These are phyloP conservation scores for Dendrolimus pini DNA, from an alignment of 2,888 invertebrate genomes.

Conservation along the genomic window DNA sequence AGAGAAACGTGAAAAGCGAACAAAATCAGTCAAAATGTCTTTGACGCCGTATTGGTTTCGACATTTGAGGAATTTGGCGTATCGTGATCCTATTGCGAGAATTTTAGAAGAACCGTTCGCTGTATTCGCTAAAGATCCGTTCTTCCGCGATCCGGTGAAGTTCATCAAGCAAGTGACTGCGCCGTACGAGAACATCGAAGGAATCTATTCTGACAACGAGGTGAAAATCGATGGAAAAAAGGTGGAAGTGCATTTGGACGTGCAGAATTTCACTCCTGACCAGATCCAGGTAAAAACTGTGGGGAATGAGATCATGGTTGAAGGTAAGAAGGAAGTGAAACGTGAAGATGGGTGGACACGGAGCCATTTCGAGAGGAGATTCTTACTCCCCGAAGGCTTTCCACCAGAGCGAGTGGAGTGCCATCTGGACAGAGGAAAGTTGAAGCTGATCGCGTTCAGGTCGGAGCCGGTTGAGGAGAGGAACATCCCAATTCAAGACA, in stretches of 20 bases:
- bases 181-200: slow-evolving; percentile 52
- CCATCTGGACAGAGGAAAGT: slow-evolving; percentile 85
- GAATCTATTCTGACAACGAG: slow-evolving; percentile 72
- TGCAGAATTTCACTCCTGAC: slow-evolving; percentile 86
- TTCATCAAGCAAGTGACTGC: slow-evolving; percentile 39
- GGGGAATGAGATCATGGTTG: slow-evolving; percentile 83
- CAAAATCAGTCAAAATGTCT: slow-evolving; percentile 43
- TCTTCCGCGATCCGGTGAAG: slow-evolving; percentile 58
- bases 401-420: slow-evolving; percentile 85
- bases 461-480: slow-evolving; percentile 51
- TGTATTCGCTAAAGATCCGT: slow-evolving; percentile 49
- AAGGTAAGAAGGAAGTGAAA: slow-evolving; percentile 87
- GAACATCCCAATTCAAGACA: slow-evolving; percentile 50
- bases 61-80: slow-evolving; percentile 52
- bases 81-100: slow-evolving; percentile 47
- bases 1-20: slow-evolving; percentile 3
- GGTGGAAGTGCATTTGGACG: slow-evolving; percentile 84
- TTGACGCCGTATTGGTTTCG: slow-evolving; percentile 63
- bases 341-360: slow-evolving; percentile 85
- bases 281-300: slow-evolving; percentile 87
- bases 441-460: slow-evolving; percentile 81
- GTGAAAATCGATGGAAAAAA: slow-evolving; percentile 79
- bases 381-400: slow-evolving; percentile 84
- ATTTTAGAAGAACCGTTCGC: slow-evolving; percentile 53
- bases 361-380: slow-evolving; percentile 85